Evolutionary conservation across 2,888 invertebrate species (phyloP).

Genomic region (Tetragonisca angustula): DNA sequence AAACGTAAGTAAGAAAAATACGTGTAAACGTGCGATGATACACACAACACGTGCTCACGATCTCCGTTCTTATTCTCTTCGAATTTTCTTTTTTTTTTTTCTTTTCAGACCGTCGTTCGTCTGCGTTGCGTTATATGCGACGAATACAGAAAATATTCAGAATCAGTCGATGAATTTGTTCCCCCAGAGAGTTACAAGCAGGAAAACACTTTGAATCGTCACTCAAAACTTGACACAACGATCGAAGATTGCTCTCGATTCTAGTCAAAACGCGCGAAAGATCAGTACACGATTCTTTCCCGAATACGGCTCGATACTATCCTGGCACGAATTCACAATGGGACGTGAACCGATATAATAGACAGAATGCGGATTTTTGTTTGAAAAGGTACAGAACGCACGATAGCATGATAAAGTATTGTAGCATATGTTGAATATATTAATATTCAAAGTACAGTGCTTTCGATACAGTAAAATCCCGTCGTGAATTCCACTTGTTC

Average conservation of each 20-base stretch:
- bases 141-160: background rate
- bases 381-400: too few species aligned
- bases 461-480: too few species aligned
- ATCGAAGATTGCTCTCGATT: conserved; percentile 53
- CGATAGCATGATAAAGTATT: too few species aligned
- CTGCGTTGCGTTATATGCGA: background rate
- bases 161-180: background rate
- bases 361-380: too few species aligned
- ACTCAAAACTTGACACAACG: conserved; percentile 1
- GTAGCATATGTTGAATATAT: too few species aligned
- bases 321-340: background rate
- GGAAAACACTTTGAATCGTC: too few species aligned
- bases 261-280: conserved; percentile 67
- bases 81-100: too few species aligned
- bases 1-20: conserved; percentile 8
- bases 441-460: too few species aligned
- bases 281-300: conserved; percentile 29
- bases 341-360: background rate
- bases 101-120: too few species aligned
- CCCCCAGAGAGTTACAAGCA: background rate
- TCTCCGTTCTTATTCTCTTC: background rate
- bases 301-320: conserved; percentile 3
- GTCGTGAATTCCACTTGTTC: too few species aligned
- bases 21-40: background rate
- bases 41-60: conserved; percentile 51